Evolutionary conservation across 2,888 invertebrate genomes (phyloP), one percentile per base, ranked within the genome.

Genomic region (Sisyra terminalis): DNA sequence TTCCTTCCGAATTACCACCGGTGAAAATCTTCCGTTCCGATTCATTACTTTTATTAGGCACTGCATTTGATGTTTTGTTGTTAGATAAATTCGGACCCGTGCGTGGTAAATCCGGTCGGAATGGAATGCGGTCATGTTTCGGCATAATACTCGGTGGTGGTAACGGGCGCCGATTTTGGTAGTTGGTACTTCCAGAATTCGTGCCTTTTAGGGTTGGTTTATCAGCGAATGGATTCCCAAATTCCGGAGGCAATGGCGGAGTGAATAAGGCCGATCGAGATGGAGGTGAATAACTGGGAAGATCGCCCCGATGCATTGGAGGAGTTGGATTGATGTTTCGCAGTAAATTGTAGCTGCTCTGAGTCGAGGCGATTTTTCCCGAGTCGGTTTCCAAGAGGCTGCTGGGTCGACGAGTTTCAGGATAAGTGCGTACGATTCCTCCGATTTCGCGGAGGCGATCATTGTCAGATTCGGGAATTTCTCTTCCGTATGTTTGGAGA

Each of bases 141-240:
- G 84, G 83, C 53, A 82, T 81, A 46, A 84, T 66, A 46, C 83
- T 84, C 0, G 86, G 86, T 11, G 85, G 85, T n/a, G 83, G 84
- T 49, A 84, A 77, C 1, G 85, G 85, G 49, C 86, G 70, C 48
- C 84, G 66, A 57, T 79, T 80, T 50, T 73, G 74, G 55, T 75
- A 77, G 52, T 69, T 70, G 50, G 74, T 74, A 40, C 63, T 61
- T 35, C 75, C 74, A 29, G 70, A 70, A 51, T 73, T 72, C n/a
- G 73, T 69, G 51, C 82, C 83, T 53, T 87, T 71, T 45, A 88
- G 65, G 38, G 87, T 88, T 41, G 87, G 87, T 60, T 85, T 87
- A 57, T 87, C 85, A n/a, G 85, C 85, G 56, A 87, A 87, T 1
- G 87, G 86, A 64, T 85, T 84, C 47, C 77, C 72, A 57, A 82